These are phyloP conservation scores for Synergus gifuensis DNA, from an alignment of 2,888 invertebrate genomes.

Conservation along the genomic window DNA sequence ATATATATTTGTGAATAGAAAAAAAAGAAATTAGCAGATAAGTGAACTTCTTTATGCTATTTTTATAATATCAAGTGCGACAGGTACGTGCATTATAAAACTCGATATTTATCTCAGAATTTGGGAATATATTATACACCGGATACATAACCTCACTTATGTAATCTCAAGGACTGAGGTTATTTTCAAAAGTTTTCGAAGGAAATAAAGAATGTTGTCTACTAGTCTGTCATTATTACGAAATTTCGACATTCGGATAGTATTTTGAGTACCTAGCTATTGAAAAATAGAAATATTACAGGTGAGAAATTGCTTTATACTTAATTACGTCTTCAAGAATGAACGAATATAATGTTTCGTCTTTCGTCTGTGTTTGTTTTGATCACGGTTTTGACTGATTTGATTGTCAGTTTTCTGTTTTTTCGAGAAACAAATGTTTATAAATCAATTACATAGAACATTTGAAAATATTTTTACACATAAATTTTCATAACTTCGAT, in stretches of 20 bases:
- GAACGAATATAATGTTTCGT: background rate
- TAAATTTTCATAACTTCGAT: too few relatives aligned
- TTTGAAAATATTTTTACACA: too few relatives aligned
- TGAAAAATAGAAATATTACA: background rate
- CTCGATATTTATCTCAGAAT: background rate
- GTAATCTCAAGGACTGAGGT: slow-evolving; percentile 22
- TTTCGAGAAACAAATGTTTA: background rate
- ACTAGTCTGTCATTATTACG: background rate
- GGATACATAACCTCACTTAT: slow-evolving; percentile 38
- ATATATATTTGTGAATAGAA: background rate
- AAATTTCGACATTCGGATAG: background rate
- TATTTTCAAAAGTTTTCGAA: background rate
- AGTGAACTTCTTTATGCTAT: background rate
- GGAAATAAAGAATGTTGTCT: background rate
- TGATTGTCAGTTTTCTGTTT: background rate
- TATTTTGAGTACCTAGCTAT: background rate
- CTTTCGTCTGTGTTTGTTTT: too few relatives aligned
- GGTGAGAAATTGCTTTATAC: background rate
- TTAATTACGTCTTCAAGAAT: background rate
- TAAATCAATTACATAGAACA: too few relatives aligned
- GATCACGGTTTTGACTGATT: background rate
- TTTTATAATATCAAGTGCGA: background rate
- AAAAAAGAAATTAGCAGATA: background rate
- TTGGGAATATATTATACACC: background rate
- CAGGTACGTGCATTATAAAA: background rate